Conservation (phyloP, 2,888 invertebrate genomes). For the Netelia virgata region DNA sequence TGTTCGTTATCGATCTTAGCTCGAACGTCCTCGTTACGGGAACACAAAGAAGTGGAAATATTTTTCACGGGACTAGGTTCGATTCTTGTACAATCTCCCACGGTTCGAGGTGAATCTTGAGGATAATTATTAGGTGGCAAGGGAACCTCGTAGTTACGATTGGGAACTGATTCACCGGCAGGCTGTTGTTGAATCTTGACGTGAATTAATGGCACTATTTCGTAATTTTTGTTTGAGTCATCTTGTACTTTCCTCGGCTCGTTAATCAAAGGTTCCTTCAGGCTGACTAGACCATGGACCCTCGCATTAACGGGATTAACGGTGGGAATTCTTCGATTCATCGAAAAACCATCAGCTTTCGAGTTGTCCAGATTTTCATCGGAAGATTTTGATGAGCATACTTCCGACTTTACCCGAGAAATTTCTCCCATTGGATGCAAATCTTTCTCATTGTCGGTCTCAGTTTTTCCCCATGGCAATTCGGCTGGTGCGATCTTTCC, state of each 20-base stretch:
- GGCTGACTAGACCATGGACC: conserved; percentile 53
- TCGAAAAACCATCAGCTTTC: background rate
- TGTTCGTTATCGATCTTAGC: background rate
- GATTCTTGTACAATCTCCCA: conserved; percentile 14
- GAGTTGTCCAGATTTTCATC: background rate
- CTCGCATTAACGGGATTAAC: conserved; percentile 49
- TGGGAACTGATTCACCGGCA: background rate
- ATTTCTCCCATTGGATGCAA: background rate
- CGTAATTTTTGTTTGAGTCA: conserved; percentile 10
- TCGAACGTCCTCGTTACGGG: background rate
- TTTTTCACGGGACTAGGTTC: conserved; percentile 8
- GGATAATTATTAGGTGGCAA: conserved; percentile 5
- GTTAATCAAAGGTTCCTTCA: conserved; percentile 36
- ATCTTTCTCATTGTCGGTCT: background rate
- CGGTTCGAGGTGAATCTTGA: background rate
- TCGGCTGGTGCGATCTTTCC: conserved; percentile 58
- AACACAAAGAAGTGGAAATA: conserved; percentile 1
- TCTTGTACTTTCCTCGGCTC: background rate
- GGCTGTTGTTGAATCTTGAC: conserved; percentile 59
- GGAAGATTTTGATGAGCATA: background rate
- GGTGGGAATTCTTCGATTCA: conserved; percentile 10
- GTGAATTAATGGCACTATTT: conserved; percentile 57
- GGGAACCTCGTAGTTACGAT: conserved; percentile 15
- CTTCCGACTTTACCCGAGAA: background rate
- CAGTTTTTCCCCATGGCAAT: conserved; percentile 33